Evolutionary conservation across 64 coral and sea anemone species (phyloP).

Genomic region (Astreopora myriophthalma): DNA sequence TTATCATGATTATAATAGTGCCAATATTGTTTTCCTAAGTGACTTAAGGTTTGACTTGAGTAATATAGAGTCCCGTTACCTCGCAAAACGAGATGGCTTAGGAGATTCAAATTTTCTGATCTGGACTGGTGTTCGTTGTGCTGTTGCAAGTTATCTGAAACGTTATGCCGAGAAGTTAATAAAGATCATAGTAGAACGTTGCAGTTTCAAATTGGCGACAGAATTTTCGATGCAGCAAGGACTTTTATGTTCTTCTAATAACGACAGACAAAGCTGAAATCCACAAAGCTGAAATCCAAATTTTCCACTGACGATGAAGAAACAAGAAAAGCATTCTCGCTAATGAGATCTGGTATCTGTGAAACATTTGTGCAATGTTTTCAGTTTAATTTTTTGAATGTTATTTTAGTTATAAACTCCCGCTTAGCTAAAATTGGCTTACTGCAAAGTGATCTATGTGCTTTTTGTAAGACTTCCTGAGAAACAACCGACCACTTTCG

Average conservation of each 20-base stretch:
- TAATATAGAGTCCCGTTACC: background rate
- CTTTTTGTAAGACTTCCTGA: background rate
- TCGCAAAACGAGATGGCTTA: background rate
- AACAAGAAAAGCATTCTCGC: background rate
- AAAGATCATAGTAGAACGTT: background rate
- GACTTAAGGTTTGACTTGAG: background rate
- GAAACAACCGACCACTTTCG: background rate
- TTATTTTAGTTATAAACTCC: conserved; percentile 9
- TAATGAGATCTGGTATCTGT: background rate
- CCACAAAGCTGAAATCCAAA: background rate
- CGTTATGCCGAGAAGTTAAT: too few species aligned
- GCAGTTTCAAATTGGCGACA: background rate
- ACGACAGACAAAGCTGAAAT: background rate
- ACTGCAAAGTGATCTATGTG: background rate
- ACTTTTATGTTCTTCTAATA: background rate
- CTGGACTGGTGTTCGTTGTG: background rate
- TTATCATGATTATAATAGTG: background rate
- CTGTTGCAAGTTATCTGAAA: background rate
- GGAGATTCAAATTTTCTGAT: background rate
- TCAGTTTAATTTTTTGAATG: background rate
- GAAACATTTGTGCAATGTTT: background rate
- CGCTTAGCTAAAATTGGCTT: background rate
- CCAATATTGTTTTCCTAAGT: background rate
- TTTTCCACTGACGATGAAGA: background rate
- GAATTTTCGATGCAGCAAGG: background rate